Evolutionary conservation across 2,797 vertebrate genomes (phyloP).

Genomic region (Ispidina lecontei): DNA sequence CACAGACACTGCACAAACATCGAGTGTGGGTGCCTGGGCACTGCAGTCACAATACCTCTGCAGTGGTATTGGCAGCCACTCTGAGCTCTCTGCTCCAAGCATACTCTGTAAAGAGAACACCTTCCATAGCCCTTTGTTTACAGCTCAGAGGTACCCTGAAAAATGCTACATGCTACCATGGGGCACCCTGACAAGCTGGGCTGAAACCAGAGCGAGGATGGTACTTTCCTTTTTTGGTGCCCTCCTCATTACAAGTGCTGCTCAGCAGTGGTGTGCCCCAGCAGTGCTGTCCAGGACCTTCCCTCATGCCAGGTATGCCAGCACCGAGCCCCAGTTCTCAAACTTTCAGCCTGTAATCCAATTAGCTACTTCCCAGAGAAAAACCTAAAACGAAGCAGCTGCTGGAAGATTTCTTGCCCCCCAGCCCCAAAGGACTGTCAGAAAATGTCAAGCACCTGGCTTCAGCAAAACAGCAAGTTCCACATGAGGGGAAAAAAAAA

Average conservation of each 20-base stretch:
- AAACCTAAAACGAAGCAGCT: background rate
- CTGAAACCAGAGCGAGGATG: background rate
- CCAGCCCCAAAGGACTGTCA: background rate
- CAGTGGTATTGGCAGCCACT: background rate
- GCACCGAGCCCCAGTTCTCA: background rate
- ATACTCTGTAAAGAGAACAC: background rate
- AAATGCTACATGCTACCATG: background rate
- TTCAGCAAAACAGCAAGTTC: background rate
- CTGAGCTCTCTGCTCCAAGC: background rate
- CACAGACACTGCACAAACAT: background rate
- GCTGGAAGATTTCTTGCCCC: background rate
- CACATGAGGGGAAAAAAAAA: background rate
- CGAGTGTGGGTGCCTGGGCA: background rate
- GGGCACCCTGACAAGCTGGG: background rate
- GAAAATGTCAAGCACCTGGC: background rate
- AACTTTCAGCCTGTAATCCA: background rate
- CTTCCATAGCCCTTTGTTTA: background rate
- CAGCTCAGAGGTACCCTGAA: background rate
- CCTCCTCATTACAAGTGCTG: background rate
- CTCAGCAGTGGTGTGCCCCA: background rate
- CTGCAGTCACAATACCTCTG: background rate
- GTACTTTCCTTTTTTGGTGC: background rate
- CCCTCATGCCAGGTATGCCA: background rate
- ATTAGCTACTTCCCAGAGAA: background rate
- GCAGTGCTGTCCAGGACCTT: background rate